phyloP scores from a whole-genome alignment of 2,113 vertebrate species.

The Tylochromis polylepis region DNA sequence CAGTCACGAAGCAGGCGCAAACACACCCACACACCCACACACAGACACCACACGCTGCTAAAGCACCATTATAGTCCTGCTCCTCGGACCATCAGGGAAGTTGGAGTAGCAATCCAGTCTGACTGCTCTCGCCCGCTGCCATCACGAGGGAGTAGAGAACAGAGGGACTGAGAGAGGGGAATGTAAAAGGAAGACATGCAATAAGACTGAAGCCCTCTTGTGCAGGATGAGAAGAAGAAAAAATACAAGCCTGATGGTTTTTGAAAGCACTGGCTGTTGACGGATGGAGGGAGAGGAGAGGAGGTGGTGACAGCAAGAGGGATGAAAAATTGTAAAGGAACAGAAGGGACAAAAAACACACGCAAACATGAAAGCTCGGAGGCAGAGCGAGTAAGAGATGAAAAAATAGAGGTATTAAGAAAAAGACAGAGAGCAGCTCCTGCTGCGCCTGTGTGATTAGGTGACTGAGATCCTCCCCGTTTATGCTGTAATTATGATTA shows the following conservation, averaged over 20 bases:
- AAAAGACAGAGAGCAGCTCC: conserved; percentile 9
- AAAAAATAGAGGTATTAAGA: background rate
- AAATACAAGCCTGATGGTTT: background rate
- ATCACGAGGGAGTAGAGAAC: background rate
- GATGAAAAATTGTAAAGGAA: conserved; percentile 18
- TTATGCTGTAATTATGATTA: conserved; percentile 37
- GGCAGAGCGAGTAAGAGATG: background rate
- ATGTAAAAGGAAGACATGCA: background rate
- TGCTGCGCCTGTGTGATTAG: conserved; percentile 32
- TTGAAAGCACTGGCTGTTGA: conserved; percentile 15
- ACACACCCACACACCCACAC: background rate
- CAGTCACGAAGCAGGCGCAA: background rate
- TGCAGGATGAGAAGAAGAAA: background rate
- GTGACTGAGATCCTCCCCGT: conserved; percentile 21
- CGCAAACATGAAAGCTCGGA: background rate
- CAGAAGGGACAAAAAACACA: background rate
- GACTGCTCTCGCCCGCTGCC: conserved; percentile 14
- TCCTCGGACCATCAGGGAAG: background rate
- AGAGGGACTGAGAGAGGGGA: background rate
- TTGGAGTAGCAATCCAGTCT: background rate
- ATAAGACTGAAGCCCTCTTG: background rate
- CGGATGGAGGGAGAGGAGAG: background rate
- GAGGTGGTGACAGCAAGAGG: background rate
- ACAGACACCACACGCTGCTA: background rate
- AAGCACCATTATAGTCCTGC: background rate